Conservation (phyloP, 2,113 vertebrate species). For the Cryptomyrus ogoouensis region DNA sequence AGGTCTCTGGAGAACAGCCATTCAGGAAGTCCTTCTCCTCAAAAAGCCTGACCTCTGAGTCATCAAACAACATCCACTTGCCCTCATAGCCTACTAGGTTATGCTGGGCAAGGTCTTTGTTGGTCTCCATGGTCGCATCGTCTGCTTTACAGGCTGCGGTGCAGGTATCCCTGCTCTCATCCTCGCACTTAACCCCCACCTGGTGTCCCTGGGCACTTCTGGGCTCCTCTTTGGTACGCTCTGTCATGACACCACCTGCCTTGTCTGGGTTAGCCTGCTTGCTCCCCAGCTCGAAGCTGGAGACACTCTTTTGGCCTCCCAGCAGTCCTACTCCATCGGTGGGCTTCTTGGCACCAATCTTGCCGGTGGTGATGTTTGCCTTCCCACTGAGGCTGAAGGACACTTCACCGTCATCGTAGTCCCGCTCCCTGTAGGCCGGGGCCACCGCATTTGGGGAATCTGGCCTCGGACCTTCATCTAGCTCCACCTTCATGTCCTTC, state of each 20-base stretch:
- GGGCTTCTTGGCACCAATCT: slow-evolving; percentile 73
- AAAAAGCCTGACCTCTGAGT: slow-evolving; percentile 87
- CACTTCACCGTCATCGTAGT: slow-evolving; percentile 75
- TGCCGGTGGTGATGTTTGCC: slow-evolving; percentile 46
- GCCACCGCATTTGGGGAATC: slow-evolving; percentile 59
- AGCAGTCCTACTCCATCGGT: slow-evolving; percentile 79
- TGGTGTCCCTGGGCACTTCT: slow-evolving; percentile 38
- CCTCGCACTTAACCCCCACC: slow-evolving; percentile 37
- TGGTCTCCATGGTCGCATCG: slow-evolving; percentile 16
- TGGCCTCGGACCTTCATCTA: slow-evolving; percentile 33
- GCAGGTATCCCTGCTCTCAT: slow-evolving; percentile 27
- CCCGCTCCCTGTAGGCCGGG: slow-evolving; percentile 50
- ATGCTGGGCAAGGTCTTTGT: slow-evolving; percentile 39
- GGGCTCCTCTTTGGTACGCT: slow-evolving; percentile 52
- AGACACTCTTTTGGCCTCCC: slow-evolving; percentile 83
- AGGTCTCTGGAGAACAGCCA: slow-evolving; percentile 78
- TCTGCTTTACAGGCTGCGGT: not conserved
- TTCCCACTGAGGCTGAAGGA: slow-evolving; percentile 59
- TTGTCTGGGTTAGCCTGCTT: slow-evolving; percentile 68
- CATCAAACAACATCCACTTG: slow-evolving; percentile 94
- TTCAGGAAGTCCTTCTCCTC: slow-evolving; percentile 88
- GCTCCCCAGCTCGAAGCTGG: slow-evolving; percentile 68
- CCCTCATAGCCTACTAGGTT: slow-evolving; percentile 81
- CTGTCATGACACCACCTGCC: slow-evolving; percentile 30
- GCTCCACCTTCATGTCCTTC: slow-evolving; percentile 51